Conservation (phyloP, 2,113 vertebrate species). For the Heptranchias perlo region DNA sequence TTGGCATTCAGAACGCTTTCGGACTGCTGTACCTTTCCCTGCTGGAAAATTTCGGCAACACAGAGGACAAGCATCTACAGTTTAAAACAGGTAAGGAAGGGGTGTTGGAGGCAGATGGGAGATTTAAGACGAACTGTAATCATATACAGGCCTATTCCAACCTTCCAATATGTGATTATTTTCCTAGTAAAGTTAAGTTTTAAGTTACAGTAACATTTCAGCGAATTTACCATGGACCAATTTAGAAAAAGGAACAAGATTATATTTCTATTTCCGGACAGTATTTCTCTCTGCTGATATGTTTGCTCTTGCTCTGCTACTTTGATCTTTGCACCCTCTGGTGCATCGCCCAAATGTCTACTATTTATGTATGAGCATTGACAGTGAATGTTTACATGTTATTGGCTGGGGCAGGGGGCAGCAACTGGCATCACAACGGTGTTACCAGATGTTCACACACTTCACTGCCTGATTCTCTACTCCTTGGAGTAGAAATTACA, state of each 20-base stretch:
- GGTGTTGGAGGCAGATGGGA: background rate
- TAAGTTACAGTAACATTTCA: too few relatives aligned
- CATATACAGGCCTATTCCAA: background rate
- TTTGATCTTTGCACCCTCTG: background rate
- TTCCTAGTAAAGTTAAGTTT: too few relatives aligned
- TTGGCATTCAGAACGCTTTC: constrained; percentile 92
- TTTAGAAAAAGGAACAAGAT: background rate
- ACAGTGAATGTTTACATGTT: background rate
- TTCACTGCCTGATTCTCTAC: background rate
- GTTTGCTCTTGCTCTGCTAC: background rate
- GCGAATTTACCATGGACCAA: too few relatives aligned
- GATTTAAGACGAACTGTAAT: background rate
- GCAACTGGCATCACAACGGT: background rate
- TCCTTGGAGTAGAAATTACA: background rate
- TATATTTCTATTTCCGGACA: background rate
- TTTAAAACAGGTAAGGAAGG: constrained; percentile 79
- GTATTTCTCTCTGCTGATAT: background rate
- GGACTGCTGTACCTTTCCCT: constrained; percentile 80
- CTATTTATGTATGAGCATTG: background rate
- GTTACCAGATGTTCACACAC: background rate
- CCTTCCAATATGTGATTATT: background rate
- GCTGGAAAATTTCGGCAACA: constrained; percentile 67
- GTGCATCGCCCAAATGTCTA: background rate
- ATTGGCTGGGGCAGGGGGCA: background rate
- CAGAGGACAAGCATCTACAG: constrained; percentile 60